A percentile compares a stretch with the other conserved stretches of the same genome.
phyloP scores from a whole-genome alignment of 2,888 invertebrate genomes.

The Blomia tropicalis region DNA sequence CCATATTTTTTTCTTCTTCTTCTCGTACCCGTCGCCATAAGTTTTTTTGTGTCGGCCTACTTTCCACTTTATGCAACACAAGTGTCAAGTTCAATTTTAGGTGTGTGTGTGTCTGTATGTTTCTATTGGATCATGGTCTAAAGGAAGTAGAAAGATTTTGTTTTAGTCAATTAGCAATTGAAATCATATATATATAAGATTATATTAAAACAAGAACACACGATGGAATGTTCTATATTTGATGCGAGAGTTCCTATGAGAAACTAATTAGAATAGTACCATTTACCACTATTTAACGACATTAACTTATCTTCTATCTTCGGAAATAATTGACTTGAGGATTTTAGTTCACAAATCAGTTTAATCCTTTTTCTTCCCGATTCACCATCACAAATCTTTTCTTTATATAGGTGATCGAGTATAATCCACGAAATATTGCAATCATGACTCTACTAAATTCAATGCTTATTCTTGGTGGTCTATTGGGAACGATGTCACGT shows the following conservation, averaged over 20 bases:
- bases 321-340: no score
- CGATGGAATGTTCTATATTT: neutral
- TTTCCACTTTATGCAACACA: no score
- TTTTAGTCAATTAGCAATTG: no score
- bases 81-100: no score
- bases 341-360: neutral
- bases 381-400: neutral
- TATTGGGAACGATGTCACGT: neutral
- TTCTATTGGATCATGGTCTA: no score
- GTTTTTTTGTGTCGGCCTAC: no score
- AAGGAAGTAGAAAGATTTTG: no score
- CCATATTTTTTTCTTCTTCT: no score
- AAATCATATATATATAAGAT: no score
- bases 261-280: neutral
- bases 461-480: constrained; percentile 6
- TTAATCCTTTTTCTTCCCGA: neutral
- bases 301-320: neutral
- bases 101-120: no score
- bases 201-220: neutral
- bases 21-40: no score
- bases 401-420: constrained; percentile 9
- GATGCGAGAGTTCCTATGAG: neutral
- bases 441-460: constrained; percentile 11
- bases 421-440: constrained; percentile 8
- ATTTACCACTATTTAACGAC: neutral